Percentiles rank a stretch among this genome's conserved stretches.
Evolutionary conservation across 2,113 vertebrate species (phyloP).

Genomic region (Vidua chalybeata): DNA sequence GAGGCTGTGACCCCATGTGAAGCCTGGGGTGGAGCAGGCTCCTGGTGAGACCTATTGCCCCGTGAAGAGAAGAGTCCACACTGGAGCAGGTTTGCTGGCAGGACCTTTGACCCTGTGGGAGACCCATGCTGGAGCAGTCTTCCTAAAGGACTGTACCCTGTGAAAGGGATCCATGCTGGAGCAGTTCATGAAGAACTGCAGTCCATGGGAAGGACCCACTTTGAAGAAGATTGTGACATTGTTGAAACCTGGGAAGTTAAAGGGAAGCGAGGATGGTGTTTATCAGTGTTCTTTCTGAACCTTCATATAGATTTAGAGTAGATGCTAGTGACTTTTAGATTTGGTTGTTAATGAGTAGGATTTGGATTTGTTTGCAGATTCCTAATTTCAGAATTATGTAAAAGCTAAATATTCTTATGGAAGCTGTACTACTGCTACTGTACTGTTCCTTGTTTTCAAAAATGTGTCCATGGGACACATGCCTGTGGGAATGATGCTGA

Average conservation of each 20-base stretch:
- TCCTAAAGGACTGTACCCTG: not conserved
- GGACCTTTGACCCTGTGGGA: not conserved
- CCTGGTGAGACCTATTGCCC: not conserved
- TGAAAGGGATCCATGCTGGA: not conserved
- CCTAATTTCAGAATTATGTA: not conserved
- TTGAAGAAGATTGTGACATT: not conserved
- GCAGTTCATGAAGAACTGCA: too few relatives aligned
- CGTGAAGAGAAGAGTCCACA: not conserved
- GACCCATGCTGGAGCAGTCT: not conserved
- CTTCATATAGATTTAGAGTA: not conserved
- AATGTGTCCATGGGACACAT: not conserved
- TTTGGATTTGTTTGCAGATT: not conserved
- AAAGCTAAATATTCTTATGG: not conserved
- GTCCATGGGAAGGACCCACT: not conserved
- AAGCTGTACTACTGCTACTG: not conserved
- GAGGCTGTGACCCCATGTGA: not conserved
- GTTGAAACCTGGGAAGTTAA: not conserved
- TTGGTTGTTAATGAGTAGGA: not conserved
- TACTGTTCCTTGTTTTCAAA: not conserved
- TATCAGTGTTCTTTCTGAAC: not conserved
- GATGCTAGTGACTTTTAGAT: not conserved
- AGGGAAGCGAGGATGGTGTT: not conserved
- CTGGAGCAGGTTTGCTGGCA: not conserved
- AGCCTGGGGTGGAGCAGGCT: not conserved
- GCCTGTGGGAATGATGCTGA: not conserved